Conservation (phyloP, 2,888 invertebrate species). For the Anagyrus pseudococci region DNA sequence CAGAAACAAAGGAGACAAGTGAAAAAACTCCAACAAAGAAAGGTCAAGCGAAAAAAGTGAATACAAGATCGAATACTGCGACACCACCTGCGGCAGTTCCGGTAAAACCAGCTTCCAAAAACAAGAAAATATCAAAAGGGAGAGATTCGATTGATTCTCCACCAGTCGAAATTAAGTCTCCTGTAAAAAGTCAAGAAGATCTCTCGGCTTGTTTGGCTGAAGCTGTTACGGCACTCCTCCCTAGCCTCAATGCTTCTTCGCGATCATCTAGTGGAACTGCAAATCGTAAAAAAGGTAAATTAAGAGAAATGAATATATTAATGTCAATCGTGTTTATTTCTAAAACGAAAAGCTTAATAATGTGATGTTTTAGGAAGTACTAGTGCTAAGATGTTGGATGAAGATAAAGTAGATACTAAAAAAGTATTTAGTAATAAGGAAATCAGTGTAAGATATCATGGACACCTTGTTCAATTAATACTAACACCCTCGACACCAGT, state of each 20-base stretch:
- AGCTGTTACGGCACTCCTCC: constrained; percentile 56
- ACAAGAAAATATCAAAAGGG: constrained; percentile 49
- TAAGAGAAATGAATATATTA: too few relatives aligned
- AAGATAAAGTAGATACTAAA: constrained; percentile 36
- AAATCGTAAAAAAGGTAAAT: constrained; percentile 51
- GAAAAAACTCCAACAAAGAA: constrained; percentile 41
- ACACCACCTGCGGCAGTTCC: constrained; percentile 23
- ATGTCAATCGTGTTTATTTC: too few relatives aligned
- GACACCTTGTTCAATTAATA: constrained; percentile 70
- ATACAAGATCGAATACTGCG: constrained; percentile 44
- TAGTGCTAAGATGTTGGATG: constrained; percentile 36
- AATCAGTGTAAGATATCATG: constrained; percentile 67
- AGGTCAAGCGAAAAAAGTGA: constrained; percentile 39
- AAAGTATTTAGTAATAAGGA: constrained; percentile 61
- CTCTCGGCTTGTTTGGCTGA: constrained; percentile 58
- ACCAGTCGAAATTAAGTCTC: constrained; percentile 43
- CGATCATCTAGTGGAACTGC: constrained; percentile 43
- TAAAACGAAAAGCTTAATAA: background rate
- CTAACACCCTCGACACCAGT: constrained; percentile 65
- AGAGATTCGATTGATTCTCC: constrained; percentile 48
- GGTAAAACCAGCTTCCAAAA: constrained; percentile 47
- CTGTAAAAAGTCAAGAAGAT: constrained; percentile 51
- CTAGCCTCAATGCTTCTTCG: constrained; percentile 44
- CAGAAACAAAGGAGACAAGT: constrained; percentile 26
- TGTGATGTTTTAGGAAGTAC: constrained; percentile 41